These are phyloP conservation scores for Notarius quadriscutis DNA, from an alignment of 2,113 vertebrate species.

Conservation along the genomic window DNA sequence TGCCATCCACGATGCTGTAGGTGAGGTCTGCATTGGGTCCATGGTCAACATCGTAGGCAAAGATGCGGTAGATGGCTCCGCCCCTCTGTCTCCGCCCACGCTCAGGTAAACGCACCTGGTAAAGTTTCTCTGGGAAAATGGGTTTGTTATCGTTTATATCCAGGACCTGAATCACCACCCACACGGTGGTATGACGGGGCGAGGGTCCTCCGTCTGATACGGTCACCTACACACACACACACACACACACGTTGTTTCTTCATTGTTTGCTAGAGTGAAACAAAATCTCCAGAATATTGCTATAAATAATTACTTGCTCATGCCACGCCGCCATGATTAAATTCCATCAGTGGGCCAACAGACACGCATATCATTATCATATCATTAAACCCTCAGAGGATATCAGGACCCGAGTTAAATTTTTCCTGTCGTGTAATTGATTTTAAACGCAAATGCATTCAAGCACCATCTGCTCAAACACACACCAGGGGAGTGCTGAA, in stretches of 20 bases:
- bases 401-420: not conserved
- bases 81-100: conserved; percentile 88
- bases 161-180: conserved; percentile 89
- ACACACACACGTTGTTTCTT: not conserved
- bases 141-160: conserved; percentile 98
- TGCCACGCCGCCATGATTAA: not conserved
- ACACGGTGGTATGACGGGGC: conserved; percentile 84
- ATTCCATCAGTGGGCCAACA: not conserved
- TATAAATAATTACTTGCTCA: not conserved
- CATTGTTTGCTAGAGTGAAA: not conserved
- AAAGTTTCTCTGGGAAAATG: conserved; percentile 91
- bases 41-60: conserved; percentile 90
- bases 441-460: conserved; percentile 14
- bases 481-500: conserved; percentile 1
- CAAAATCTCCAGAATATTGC: not conserved
- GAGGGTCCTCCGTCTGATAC: conserved; percentile 85
- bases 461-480: conserved; percentile 15
- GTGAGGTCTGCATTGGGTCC: conserved; percentile 92
- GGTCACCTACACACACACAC: conserved; percentile 75
- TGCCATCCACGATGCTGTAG: conserved; percentile 92
- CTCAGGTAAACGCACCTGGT: conserved; percentile 91
- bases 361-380: conserved; percentile 17
- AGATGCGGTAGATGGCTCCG: conserved; percentile 90
- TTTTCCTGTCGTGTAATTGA: conserved; percentile 20
- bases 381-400: conserved; percentile 11